Percentiles rank a stretch among this genome's conserved stretches.
Conservation (phyloP, 2,888 invertebrate genomes). For the Bhutanitis thaidina region DNA sequence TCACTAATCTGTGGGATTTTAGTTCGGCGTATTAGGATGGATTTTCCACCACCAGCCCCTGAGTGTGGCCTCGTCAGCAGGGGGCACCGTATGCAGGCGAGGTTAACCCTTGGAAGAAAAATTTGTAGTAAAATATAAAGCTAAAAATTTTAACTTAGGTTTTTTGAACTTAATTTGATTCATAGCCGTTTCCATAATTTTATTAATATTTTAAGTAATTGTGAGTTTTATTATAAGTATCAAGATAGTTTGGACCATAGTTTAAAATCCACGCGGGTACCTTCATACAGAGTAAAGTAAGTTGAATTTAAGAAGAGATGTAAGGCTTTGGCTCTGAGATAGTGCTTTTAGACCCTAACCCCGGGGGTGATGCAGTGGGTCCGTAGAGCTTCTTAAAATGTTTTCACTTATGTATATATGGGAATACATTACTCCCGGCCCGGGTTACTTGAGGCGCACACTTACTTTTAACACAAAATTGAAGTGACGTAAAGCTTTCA, state of each 20-base stretch:
- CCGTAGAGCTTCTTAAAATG: slow-evolving; percentile 79
- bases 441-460: slow-evolving; percentile 71
- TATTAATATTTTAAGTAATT: too few species aligned
- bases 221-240: background rate
- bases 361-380: slow-evolving; percentile 77
- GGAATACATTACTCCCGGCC: slow-evolving; percentile 77
- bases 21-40: too few species aligned
- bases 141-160: too few species aligned
- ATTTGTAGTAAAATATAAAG: too few species aligned
- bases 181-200: too few species aligned
- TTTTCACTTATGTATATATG: slow-evolving; percentile 79
- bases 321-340: slow-evolving; percentile 79
- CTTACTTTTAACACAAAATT: slow-evolving; percentile 78
- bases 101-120: too few species aligned
- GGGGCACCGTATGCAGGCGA: too few species aligned
- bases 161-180: too few species aligned
- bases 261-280: slow-evolving; percentile 57
- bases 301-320: slow-evolving; percentile 80
- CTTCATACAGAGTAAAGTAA: slow-evolving; percentile 74
- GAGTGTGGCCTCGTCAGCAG: too few species aligned
- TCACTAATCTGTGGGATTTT: too few species aligned
- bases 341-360: slow-evolving; percentile 81
- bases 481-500: slow-evolving; percentile 76
- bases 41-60: too few species aligned
- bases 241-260: slow-evolving; percentile 14